Evolutionary conservation across 2,888 invertebrate species (phyloP), one percentile per base, ranked within the genome.

Genomic region (Molorchus minor): DNA sequence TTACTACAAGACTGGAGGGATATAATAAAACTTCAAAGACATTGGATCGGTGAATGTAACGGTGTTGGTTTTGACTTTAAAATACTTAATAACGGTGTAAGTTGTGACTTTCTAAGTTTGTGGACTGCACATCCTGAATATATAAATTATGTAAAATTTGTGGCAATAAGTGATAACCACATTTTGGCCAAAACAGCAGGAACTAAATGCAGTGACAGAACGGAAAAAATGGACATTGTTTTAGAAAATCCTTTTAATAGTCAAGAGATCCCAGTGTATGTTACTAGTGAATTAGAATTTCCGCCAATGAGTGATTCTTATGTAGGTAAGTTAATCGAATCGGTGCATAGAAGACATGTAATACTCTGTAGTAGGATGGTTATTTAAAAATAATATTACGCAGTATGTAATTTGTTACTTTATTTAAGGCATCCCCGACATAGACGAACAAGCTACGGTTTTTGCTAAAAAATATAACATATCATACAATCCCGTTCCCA

Each of bases 21-120:
- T 78, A 88, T 96, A 36, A 89, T 88, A 45, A 90, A 91, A 75
- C 80, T 95, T 59, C 96, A 96, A 79, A 86, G 87, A 68, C 89
- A 94, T 77, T 96, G 96, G 96, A 93, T 96, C 71, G 95, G 96
- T 0, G 86, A 92, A 64, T 94, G 94, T 75, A 83, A 89, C 78
- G 96, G 96, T 4, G 86, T 88, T 64, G 85, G 83, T 40, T 88
- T 92, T 59, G 87, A 88, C 64, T 88, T 94, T 77, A 70, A 79
- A 45, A 71, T 56, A 72, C 70, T 73, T 33, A n/a, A 3, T 3
- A n/a, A 33, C n/a, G 12, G 33, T 33, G 5, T n/a, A 10, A 41
- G 51, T 29, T 57, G 55, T 17, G 69, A 72, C 33, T 71, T 73
- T 64, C 69, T 89, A 68, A 85, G 85, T 69, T 78, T 92, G 15